Base-by-base conservation (phyloP, 1,140 invertebrate genomes). In the Thaumetopoea pityocampa region DNA sequence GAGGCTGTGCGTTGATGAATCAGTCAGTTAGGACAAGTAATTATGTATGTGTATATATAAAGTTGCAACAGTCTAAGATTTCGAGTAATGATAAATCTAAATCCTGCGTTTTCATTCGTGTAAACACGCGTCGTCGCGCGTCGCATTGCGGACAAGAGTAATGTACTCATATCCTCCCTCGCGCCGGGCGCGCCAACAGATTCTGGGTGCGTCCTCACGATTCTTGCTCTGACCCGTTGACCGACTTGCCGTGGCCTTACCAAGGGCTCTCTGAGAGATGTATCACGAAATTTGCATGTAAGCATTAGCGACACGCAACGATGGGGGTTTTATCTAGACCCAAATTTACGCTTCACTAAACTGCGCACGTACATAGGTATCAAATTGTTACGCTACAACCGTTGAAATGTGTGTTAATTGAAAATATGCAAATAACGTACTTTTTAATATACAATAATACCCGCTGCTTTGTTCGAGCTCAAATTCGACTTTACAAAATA, bases 141-240 rank as follows among this genome's bases (percentile, higher is more conserved):
- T 78, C 78, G 78, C 78, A 82, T 67, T 82, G 78, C 78, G 67
- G 77, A 54, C 64, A 69, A 65, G 60, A 73, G 60, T 78, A 68
- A 77, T 65, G 61, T 73, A 71, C 69, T 50, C 19, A 32, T 30
- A 41, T 41, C 28, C 27, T 41, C 66, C 55, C 63, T 65, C 38
- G n/a, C 37, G 12, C 34, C 62, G 66, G 78, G 70, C 62, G 73
- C 63, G 74, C 70, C 74, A 47, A 40, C 37, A 37, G 34, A 42
- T 59, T 62, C 51, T 67, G 70, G 78, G 74, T 60, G 72, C 67
- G 74, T 71, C 67, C 68, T 65, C 54, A 55, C 50, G 41, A 59
- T 53, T 59, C 56, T 51, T 65, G 53, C 45, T 63, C 30, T 24
- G 41, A 71, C 71, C 73, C 53, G 60, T 47, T 79, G 64, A 79